Evolutionary conservation across 2,113 vertebrate genomes (phyloP), one percentile per base, ranked within the genome.

Genomic region (Oryzias curvinotus): DNA sequence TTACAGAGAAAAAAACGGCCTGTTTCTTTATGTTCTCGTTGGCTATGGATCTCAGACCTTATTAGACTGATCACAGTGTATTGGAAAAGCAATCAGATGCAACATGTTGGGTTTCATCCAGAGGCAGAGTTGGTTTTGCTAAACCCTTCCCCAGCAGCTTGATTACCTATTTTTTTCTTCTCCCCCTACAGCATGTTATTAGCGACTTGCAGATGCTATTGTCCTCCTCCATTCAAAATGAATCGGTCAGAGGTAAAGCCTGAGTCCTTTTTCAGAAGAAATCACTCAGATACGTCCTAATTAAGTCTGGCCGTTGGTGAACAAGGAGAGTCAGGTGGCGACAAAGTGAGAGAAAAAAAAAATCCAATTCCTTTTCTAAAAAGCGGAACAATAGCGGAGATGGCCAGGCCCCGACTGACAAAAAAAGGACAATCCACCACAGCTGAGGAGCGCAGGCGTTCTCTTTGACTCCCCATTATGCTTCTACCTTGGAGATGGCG

Each of bases 391-490:
- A 90, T 88, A 79, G 78, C 59, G 36, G 72, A 62, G 65, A 78
- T 74, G 84, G 72, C 71, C 70, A 36, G 77, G 69, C 66, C 77
- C 67, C 18, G 65, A 58, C 68, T 83, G 76, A 90, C 89, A 90
- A 88, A 36, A 36, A 36, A 90, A 79, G 83, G 52, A 63, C 75
- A 75, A 85, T 80, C 86, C 75, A 87, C 87, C 83, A 85, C 87
- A 81, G 86, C 83, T 62, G 80, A 84, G 75, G 83, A 70, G 55
- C 73, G 42, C 81, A 88, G 82, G 71, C 85, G 81, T 87, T 88
- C 74, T 86, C 79, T 84, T 84, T 86, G 72, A 87, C 89, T 85
- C 86, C 81, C 87, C 65, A 88, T 90, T 90, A 86, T 87, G 86
- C 81, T 75, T 78, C 79, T 51, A 87, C 85, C 87, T 88, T 73